These are phyloP conservation scores for Silvanus unidentatus DNA, from an alignment of 2,888 invertebrate species.

Conservation along the genomic window DNA sequence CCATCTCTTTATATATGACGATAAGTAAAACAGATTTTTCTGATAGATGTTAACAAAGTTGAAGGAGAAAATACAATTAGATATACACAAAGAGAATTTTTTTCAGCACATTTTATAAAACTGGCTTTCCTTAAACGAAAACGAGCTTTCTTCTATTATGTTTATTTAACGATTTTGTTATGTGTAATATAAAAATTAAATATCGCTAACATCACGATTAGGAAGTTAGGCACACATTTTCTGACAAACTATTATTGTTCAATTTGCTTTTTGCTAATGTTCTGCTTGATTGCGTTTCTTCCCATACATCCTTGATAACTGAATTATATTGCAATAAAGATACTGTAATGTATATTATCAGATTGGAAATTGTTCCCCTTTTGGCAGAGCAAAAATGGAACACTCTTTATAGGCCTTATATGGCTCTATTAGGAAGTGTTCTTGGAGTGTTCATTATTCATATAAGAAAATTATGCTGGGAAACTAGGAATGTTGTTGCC, in stretches of 20 bases:
- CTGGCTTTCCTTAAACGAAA: too few species aligned
- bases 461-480: too few species aligned
- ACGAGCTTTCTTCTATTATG: background rate
- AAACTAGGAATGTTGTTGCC: too few species aligned
- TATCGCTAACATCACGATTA: background rate
- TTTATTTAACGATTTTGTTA: background rate
- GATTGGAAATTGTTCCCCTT: slow-evolving; percentile 9
- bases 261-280: slow-evolving; percentile 11
- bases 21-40: slow-evolving; percentile 7
- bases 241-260: slow-evolving; percentile 7
- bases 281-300: slow-evolving; percentile 8
- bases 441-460: too few species aligned
- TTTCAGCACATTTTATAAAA: background rate
- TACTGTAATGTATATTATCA: slow-evolving; percentile 5
- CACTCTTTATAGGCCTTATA: too few species aligned
- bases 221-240: too few species aligned
- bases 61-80: background rate
- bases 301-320: slow-evolving; percentile 7
- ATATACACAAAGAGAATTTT: too few species aligned
- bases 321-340: slow-evolving; percentile 7
- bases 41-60: slow-evolving; percentile 1
- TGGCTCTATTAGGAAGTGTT: too few species aligned
- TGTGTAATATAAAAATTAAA: slow-evolving; percentile 1
- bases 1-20: slow-evolving; percentile 17
- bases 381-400: slow-evolving; percentile 4